Base-by-base conservation (phyloP, 2,113 vertebrate genomes). In the Chrysochloris asiatica region DNA sequence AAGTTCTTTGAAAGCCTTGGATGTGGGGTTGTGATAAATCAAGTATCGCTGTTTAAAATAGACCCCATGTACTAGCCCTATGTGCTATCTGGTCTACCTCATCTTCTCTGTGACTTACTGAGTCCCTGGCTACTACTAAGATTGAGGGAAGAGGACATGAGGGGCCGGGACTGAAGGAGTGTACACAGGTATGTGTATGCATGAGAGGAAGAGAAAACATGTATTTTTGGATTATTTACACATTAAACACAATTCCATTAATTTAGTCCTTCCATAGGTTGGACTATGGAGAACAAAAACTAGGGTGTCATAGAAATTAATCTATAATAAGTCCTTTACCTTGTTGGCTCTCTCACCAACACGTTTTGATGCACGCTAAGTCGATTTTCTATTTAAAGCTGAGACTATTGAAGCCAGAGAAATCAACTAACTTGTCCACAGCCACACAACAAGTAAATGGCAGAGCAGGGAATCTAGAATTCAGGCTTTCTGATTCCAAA, bases 381-480 rank as follows among this genome's bases (percentile, higher is more conserved):
- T 30, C 81, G n/a, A 52, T 76, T 91, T 87, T 93, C 63, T n/a
- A 72, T 38, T 28, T 67, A 61, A 91, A 89, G 8, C 19, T 65
- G 36, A 56, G 71, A 59, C 73, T 75, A 91, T 6, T 4, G 33
- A 76, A 61, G 13, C 69, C 61, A 30, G 59, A 17, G 81, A 69
- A 84, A 89, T 75, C 16, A 87, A 54, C 43, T 11, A 43, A 72
- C 33, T 79, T 76, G 36, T 4, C 26, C 47, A 19, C n/a, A 61
- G 59, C 45, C 30, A 63, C 45, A 43, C 4, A 71, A n/a, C 17
- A 41, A 28, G 36, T 45, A 36, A 83, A 69, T 0, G 43, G 56
- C 19, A 71, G 41, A 86, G 73, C 71, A 63, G 61, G 47, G 63
- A 33, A n/a, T 30, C 73, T 16, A 24, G 4, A 4, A n/a, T 14